These are phyloP conservation scores for Amblyopsis hoosieri DNA, from an alignment of 2,797 vertebrate species.

Conservation along the genomic window DNA sequence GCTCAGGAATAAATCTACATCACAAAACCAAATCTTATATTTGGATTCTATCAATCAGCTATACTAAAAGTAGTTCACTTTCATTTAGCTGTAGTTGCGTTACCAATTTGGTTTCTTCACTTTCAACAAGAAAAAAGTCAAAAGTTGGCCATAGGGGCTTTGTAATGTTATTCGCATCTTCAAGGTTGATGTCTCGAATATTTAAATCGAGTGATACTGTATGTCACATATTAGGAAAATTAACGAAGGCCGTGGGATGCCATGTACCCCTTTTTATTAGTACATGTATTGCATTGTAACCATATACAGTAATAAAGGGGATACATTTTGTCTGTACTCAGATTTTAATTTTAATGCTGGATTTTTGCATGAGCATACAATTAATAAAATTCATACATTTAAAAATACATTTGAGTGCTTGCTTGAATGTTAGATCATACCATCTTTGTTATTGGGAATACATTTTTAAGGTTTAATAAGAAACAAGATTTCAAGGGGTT, in stretches of 20 bases:
- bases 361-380: slow-evolving; percentile 96
- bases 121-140: slow-evolving; percentile 72
- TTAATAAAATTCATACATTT: slow-evolving; percentile 91
- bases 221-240: slow-evolving; percentile 74
- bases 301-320: slow-evolving; percentile 80
- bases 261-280: slow-evolving; percentile 80
- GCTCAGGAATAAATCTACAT: too few relatives aligned
- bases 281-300: slow-evolving; percentile 88
- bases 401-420: slow-evolving; percentile 84
- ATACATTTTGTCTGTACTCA: slow-evolving; percentile 89
- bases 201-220: slow-evolving; percentile 61
- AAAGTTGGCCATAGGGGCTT: slow-evolving; percentile 52
- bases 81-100: too few relatives aligned
- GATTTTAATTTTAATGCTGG: slow-evolving; percentile 96
- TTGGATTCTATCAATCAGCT: too few relatives aligned
- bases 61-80: too few relatives aligned
- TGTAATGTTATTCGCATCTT: slow-evolving; percentile 83
- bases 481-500: too few relatives aligned
- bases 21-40: too few relatives aligned
- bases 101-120: too few relatives aligned
- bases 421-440: slow-evolving; percentile 90
- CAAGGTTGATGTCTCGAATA: slow-evolving; percentile 74
- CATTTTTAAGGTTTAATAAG: too few relatives aligned
- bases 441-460: slow-evolving; percentile 88
- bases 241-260: slow-evolving; percentile 87